Base-by-base conservation (phyloP, 1,140 invertebrate genomes). In the Steinernema khuongi region DNA sequence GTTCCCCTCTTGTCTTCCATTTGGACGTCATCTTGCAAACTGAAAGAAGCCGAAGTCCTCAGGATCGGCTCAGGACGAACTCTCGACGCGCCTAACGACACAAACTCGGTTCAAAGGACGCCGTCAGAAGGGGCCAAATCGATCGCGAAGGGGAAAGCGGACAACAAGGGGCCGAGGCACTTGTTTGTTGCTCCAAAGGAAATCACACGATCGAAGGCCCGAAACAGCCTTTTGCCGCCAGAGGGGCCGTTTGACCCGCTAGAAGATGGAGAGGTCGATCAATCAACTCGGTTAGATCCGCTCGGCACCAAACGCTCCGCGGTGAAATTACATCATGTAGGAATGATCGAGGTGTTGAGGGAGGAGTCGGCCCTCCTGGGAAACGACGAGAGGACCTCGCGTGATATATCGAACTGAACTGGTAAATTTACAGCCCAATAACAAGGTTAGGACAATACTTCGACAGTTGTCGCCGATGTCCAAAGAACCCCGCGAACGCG, bases 311-410 rank as follows among this genome's bases (percentile, higher is more conserved):
- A 60, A 26, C 50, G 7, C 50, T 60, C 36, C 50, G 50, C 50
- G 50, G 14, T 60, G 11, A 60, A 60, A 60, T 60, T 60, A 60
- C 50, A 60, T 60, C 50, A 60, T 60, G 50, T 60, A 11, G 50
- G 22, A 60, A 26, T 60, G 50, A 60, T 60, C 50, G 11, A 11
- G 50, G 11, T 11, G 11, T 60, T 26, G 11, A 26, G 50, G 50
- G 50, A 60, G 50, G 50, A 60, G 50, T 22, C 14, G 11, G 14
- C 14, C 50, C 11, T 7, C 50, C 14, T 22, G 7, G 22, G 50
- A 11, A 22, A 11, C 36, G 36, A 41, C 7, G 50, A 7, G 36
- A 41, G 36, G 36, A 41, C 36, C 7, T n/a, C 36, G 36, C 36
- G 50, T 60, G 50, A 60, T 60, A n/a, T 17, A 60, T 60, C 50